A percentile compares a stretch with the other conserved stretches of the same genome.
phyloP scores from a whole-genome alignment of 2,797 vertebrate species.

The Hippoglossus hippoglossus region DNA sequence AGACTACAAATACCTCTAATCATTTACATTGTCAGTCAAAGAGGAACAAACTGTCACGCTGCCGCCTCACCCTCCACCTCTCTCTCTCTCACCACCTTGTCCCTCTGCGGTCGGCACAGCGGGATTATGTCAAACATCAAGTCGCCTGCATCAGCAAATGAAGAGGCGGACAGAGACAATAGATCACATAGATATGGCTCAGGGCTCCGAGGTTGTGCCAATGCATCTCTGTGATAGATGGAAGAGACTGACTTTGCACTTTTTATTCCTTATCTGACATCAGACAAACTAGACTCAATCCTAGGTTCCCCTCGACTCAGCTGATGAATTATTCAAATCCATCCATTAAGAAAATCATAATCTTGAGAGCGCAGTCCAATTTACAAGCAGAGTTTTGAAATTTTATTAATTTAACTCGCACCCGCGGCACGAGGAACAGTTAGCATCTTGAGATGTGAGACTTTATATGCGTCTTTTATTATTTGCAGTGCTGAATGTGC shows the following conservation, averaged over 20 bases:
- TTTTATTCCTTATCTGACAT: slow-evolving; percentile 54
- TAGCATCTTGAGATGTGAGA: slow-evolving; percentile 6
- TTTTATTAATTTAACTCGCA: slow-evolving; percentile 50
- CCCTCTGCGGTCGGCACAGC: slow-evolving; percentile 27
- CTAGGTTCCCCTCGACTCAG: slow-evolving; percentile 50
- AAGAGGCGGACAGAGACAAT: slow-evolving; percentile 47
- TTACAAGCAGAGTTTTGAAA: slow-evolving; percentile 43
- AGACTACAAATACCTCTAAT: slow-evolving; percentile 61
- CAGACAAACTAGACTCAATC: slow-evolving; percentile 57
- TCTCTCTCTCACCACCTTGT: slow-evolving; percentile 29
- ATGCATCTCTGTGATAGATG: slow-evolving; percentile 62
- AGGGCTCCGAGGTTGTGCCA: slow-evolving; percentile 45
- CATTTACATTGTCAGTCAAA: slow-evolving; percentile 52
- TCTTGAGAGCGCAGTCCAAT: slow-evolving; percentile 37
- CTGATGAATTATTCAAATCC: slow-evolving; percentile 72
- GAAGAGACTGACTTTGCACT: slow-evolving; percentile 62
- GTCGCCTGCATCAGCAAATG: slow-evolving; percentile 53
- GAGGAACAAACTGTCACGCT: slow-evolving; percentile 35
- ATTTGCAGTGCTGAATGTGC: slow-evolving; percentile 29
- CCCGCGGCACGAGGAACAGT: slow-evolving; percentile 40
- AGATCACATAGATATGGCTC: slow-evolving; percentile 61
- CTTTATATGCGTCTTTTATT: slow-evolving; percentile 8
- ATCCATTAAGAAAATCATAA: slow-evolving; percentile 59
- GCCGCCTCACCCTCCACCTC: not conserved
- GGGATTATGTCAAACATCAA: slow-evolving; percentile 63